Evolutionary conservation across 2,888 invertebrate genomes (phyloP), one percentile per base, ranked within the genome.

Genomic region (Ophraella communa): DNA sequence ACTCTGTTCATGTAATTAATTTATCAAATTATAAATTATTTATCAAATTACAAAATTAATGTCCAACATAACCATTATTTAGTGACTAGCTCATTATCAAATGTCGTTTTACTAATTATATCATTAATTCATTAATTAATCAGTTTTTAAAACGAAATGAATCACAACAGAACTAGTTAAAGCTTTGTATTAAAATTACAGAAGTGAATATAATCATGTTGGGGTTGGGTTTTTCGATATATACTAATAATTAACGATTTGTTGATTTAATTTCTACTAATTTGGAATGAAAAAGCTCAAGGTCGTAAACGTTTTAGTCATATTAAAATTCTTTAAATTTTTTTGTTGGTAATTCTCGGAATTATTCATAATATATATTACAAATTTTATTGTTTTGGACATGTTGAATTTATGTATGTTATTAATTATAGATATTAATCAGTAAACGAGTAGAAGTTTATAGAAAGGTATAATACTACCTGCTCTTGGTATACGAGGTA

Each of bases 11-110:
- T 39, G 14, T 14, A n/a, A 39, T n/a, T 39, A 39, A 39, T 39
- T 39, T 39, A 39, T 39, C 35, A 39, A 39, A 39, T 39, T 39
- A 39, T 14, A n/a, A 39, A 14, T 39, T 14, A 39, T 39, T 39
- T 39, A 39, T 39, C 35, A 39, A 39, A 39, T 39, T 39, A 39
- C 35, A 39, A 39, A 39, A 39, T 39, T 39, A 39, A 39, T 39
- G 35, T 14, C 14, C 4, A 39, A 39, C 35, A n/a, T 39, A 39
- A n/a, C 35, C 35, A 39, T 39, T 39, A 39, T 39, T 39, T 39
- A 39, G 5, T 1, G 35, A 39, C n/a, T 39, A 39, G 14, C 35
- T 14, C 3, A 35, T 35, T 35, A 14, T 35, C 35, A 14, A 35
- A 11, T 35, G 35, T 17, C 35, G 4, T 17, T 39, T 39, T 39